These are phyloP conservation scores for Drosophila macrospina DNA, from an alignment of 2,888 invertebrate genomes.

Conservation along the genomic window DNA sequence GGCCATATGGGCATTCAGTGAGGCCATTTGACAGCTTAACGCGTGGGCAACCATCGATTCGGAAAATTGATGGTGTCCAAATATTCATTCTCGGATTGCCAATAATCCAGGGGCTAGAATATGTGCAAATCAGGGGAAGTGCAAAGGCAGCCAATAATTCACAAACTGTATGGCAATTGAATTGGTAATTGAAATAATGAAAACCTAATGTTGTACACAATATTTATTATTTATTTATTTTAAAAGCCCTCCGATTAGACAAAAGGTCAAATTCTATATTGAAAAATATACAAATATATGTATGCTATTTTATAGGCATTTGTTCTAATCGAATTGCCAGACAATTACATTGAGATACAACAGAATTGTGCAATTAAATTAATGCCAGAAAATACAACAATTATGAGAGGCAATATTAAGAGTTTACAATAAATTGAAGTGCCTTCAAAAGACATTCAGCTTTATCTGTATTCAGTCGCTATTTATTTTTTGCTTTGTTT, in stretches of 20 bases:
- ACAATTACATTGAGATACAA: background rate
- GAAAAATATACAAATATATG: no score
- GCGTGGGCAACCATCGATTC: slow-evolving; percentile 57
- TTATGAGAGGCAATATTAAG: background rate
- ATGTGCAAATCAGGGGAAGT: slow-evolving; percentile 24
- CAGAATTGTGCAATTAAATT: background rate
- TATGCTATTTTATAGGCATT: no score
- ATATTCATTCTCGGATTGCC: slow-evolving; percentile 31
- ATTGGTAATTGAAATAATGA: background rate
- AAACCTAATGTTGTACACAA: no score
- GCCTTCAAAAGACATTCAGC: background rate
- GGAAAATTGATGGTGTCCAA: slow-evolving; percentile 68
- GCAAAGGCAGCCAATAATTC: slow-evolving; percentile 48
- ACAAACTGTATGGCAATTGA: slow-evolving; percentile 3
- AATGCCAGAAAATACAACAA: slow-evolving; percentile 7
- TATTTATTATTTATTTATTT: slow-evolving; percentile 1
- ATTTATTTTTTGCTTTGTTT: background rate
- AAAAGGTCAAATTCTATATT: background rate
- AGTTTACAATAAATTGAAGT: slow-evolving; percentile 10
- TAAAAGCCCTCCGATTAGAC: background rate
- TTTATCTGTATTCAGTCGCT: slow-evolving; percentile 6
- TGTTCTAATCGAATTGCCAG: background rate
- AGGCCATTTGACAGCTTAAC: slow-evolving; percentile 61
- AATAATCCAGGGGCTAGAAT: slow-evolving; percentile 17
- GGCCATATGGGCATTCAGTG: slow-evolving; percentile 1